These are phyloP conservation scores for Pollenia labialis DNA, from an alignment of 2,888 invertebrate species.

Conservation along the genomic window DNA sequence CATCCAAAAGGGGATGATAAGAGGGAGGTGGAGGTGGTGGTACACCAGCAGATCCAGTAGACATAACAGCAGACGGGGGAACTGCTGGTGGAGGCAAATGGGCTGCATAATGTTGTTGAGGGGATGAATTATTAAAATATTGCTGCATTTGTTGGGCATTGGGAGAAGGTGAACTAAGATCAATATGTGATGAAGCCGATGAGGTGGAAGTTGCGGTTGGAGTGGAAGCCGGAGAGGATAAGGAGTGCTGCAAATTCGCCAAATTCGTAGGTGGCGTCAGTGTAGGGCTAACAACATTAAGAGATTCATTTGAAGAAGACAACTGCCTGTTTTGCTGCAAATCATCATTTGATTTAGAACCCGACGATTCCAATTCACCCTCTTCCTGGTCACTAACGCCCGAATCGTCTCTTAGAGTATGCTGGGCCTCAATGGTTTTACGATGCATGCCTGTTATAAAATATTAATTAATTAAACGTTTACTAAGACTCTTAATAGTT, in stretches of 20 bases:
- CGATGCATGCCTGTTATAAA: slow-evolving; percentile 96
- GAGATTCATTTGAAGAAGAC: slow-evolving; percentile 81
- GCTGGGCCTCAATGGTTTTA: slow-evolving; percentile 98
- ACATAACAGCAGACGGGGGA: slow-evolving; percentile 51
- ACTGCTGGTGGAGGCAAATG: slow-evolving; percentile 58
- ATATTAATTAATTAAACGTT: slow-evolving; percentile 10
- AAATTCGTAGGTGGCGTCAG: slow-evolving; percentile 76
- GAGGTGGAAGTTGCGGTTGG: slow-evolving; percentile 80
- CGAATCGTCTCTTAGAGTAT: slow-evolving; percentile 94
- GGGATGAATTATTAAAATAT: slow-evolving; percentile 51
- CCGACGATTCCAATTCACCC: slow-evolving; percentile 82
- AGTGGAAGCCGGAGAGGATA: slow-evolving; percentile 78
- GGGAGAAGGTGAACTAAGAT: slow-evolving; percentile 81
- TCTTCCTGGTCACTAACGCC: slow-evolving; percentile 88
- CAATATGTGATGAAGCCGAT: slow-evolving; percentile 80
- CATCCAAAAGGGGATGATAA: slow-evolving; percentile 81
- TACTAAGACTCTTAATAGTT: not conserved
- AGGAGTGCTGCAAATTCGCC: slow-evolving; percentile 74
- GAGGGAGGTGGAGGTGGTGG: slow-evolving; percentile 75
- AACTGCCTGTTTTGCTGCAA: slow-evolving; percentile 78
- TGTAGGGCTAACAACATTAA: slow-evolving; percentile 84
- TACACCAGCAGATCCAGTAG: not conserved
- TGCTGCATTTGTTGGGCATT: slow-evolving; percentile 76
- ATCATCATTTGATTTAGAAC: slow-evolving; percentile 86
- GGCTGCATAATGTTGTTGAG: slow-evolving; percentile 38